A percentile compares a stretch with the other conserved stretches of the same genome.
Evolutionary conservation across 2,113 vertebrate species (phyloP).

Genomic region (Lophura nycthemera): DNA sequence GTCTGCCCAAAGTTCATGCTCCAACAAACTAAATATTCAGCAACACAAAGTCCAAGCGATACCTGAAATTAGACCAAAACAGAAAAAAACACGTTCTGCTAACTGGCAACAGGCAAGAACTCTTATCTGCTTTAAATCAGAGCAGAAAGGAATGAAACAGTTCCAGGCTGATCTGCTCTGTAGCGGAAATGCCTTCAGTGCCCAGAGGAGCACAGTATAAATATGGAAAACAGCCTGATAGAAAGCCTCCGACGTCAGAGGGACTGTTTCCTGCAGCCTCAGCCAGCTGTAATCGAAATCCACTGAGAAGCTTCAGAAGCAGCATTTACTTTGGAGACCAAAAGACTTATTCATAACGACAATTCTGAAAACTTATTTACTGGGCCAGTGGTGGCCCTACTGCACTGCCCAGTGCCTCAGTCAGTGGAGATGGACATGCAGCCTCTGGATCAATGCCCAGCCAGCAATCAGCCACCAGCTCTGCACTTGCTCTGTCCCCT

Average conservation of each 20-base stretch:
- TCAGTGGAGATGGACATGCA: background rate
- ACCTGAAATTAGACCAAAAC: constrained; percentile 21
- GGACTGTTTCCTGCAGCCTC: constrained; percentile 22
- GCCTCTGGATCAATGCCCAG: accelerated
- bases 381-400: background rate
- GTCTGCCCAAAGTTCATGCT: background rate
- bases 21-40: background rate
- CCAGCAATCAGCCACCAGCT: background rate
- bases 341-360: background rate
- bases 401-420: background rate
- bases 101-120: background rate
- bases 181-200: constrained; percentile 4
- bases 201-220: constrained; percentile 34
- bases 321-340: background rate
- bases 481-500: background rate
- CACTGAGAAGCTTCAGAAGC: constrained; percentile 13
- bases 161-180: background rate
- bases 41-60: background rate
- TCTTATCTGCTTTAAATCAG: background rate
- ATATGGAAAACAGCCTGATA: constrained; percentile 43
- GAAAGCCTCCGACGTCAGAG: constrained; percentile 47
- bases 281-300: constrained; percentile 43
- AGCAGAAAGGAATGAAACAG: constrained; percentile 12
- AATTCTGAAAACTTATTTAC: background rate
- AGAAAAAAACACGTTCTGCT: background rate